Conservation (phyloP, 1,140 invertebrate genomes). For the Saccostrea glomerata region DNA sequence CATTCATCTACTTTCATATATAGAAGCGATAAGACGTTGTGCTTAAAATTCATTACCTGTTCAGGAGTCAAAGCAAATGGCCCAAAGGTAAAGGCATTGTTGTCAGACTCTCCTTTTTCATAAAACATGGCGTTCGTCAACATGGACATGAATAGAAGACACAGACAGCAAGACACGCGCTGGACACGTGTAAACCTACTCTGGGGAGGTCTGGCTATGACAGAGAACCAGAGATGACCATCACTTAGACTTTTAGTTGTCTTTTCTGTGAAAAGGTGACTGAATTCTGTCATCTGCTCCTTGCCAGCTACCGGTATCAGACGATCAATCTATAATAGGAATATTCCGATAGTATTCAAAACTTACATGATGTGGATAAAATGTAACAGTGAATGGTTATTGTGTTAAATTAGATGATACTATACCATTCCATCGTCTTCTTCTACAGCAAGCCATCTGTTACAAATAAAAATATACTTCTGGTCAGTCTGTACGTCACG, state of each 20-base stretch:
- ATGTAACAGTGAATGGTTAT: neutral
- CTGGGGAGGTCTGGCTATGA: conserved; percentile 81
- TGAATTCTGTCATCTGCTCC: conserved; percentile 80
- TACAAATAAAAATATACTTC: conserved; percentile 81
- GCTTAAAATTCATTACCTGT: conserved; percentile 70
- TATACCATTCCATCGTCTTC: conserved; percentile 82
- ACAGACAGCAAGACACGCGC: conserved; percentile 81
- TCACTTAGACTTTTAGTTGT: conserved; percentile 80
- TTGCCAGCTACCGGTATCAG: conserved; percentile 81
- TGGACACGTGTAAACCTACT: conserved; percentile 81
- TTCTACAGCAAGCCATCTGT: conserved; percentile 83
- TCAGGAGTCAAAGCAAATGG: conserved; percentile 80
- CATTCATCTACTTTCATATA: neutral
- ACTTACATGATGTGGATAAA: neutral
- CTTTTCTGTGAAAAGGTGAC: conserved; percentile 80
- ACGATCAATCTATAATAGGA: conserved; percentile 79
- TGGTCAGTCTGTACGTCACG: conserved; percentile 81
- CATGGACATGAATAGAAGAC: conserved; percentile 82
- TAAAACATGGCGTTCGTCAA: conserved; percentile 83
- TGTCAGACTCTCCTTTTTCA: conserved; percentile 67
- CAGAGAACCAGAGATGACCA: conserved; percentile 83
- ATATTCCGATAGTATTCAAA: neutral
- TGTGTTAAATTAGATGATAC: neutral
- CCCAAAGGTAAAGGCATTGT: conserved; percentile 77
- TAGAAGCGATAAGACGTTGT: neutral